These are phyloP conservation scores for Scyliorhinus canicula DNA, from an alignment of 2,797 vertebrate genomes.

Conservation along the genomic window DNA sequence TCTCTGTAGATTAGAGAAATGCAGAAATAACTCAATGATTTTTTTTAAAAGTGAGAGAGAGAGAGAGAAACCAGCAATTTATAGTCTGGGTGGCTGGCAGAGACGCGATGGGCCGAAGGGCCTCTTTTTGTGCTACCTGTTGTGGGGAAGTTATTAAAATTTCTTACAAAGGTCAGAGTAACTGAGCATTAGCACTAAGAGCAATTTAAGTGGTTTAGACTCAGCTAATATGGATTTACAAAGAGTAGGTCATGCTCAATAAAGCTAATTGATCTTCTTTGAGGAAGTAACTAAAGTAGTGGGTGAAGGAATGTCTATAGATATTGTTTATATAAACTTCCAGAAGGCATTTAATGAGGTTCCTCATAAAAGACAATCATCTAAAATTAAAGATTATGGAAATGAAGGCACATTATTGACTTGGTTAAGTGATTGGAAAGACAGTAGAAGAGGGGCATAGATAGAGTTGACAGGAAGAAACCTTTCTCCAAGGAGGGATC, in stretches of 20 bases:
- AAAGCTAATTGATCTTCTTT: background rate
- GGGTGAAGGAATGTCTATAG: background rate
- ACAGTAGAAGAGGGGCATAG: background rate
- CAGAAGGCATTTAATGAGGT: background rate
- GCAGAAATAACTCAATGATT: background rate
- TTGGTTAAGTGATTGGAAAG: background rate
- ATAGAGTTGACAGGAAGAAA: too few species aligned
- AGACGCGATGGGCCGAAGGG: too few species aligned
- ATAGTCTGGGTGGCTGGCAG: background rate
- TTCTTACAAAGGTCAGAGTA: background rate
- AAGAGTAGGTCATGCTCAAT: background rate
- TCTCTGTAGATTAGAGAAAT: background rate
- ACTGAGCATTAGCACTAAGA: background rate
- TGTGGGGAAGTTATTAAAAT: background rate
- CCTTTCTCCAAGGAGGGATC: too few species aligned
- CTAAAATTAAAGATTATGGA: background rate
- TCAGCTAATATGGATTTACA: background rate
- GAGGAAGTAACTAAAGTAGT: background rate
- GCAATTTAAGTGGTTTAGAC: background rate
- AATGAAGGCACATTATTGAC: background rate
- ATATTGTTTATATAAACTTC: background rate
- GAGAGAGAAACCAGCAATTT: background rate
- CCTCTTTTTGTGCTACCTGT: background rate
- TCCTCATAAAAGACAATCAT: background rate
- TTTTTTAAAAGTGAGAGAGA: background rate